Evolutionary conservation across 2,113 vertebrate species (phyloP).

Genomic region (Oryctolagus cuniculus): mOryCun1.1 NC_091432.1:225591001-225591500

Average conservation of each 20-base stretch:
- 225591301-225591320: background rate
- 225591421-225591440: background rate
- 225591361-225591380: too few species aligned
- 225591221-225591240: background rate
- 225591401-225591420: background rate
- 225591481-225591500: background rate
- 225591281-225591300: background rate
- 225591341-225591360: background rate
- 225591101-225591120: background rate
- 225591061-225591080: background rate
- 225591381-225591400: background rate
- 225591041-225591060: background rate
- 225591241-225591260: background rate
- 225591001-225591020: background rate
- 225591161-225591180: fast-evolving
- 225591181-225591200: background rate
- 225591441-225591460: background rate
- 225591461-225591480: background rate
- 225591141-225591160: background rate
- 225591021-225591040: background rate
- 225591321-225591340: background rate
- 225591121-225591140: too few species aligned
- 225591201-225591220: background rate
- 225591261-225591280: background rate
- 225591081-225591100: background rate